Percentiles rank a stretch among this genome's conserved stretches.
phyloP scores from a whole-genome alignment of 2,113 vertebrate genomes.

The Aegithalos caudatus region DNA sequence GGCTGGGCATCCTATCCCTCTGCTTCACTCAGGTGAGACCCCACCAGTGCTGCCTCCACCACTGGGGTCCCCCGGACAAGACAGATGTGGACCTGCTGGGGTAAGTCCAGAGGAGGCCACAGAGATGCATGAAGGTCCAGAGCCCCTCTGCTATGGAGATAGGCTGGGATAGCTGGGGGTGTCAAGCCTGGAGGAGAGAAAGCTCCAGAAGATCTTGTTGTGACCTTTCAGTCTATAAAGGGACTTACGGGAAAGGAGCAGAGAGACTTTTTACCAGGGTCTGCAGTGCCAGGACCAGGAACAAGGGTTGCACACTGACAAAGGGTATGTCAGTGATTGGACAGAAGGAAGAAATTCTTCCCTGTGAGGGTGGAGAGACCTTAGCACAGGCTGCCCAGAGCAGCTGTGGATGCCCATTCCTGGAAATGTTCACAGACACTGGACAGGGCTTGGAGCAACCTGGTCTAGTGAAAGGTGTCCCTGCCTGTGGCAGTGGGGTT shows the following conservation, averaged over 20 bases:
- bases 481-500: not conserved
- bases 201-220: not conserved
- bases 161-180: not conserved
- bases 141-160: not conserved
- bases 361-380: not conserved
- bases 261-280: not conserved
- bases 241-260: not conserved
- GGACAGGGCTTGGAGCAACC: not conserved
- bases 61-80: not conserved
- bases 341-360: not conserved
- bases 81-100: not conserved
- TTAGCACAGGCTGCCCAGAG: not conserved
- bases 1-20: too few relatives aligned
- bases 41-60: not conserved
- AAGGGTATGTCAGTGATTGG: not conserved
- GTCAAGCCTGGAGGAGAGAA: not conserved
- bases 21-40: not conserved
- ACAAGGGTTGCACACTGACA: not conserved
- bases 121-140: not conserved
- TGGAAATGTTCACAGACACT: not conserved
- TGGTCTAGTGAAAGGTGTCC: not conserved
- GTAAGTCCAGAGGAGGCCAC: not conserved
- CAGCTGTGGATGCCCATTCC: not conserved
- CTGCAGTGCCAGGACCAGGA: not conserved
- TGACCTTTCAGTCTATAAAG: not conserved